Base-by-base conservation (phyloP, 2,888 invertebrate species). In the Xestia rhomboidea region DNA sequence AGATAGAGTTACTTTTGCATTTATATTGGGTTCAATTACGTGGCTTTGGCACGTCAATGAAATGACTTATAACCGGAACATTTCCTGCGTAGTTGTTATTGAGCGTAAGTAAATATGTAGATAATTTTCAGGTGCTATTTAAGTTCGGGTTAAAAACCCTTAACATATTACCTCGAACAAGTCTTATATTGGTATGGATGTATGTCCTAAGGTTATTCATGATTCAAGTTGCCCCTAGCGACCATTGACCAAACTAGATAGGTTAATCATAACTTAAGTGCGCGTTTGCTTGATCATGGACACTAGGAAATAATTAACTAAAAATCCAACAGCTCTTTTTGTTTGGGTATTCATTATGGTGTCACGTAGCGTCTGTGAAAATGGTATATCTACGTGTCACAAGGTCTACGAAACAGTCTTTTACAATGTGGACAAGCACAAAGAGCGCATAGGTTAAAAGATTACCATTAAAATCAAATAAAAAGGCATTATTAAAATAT, bases 401-500 rank as follows among this genome's bases (percentile, higher is more conserved):
- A 63, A 63, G 24, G 38, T 63, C 24, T 38, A 63, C 13, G 3
- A 63, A 64, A 4, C 7, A 76, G 51, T 18, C 49, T n/a, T 49
- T 74, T 10, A 13, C n/a, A 49, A 49, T 46, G 24, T 24, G 24
- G 4, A 15, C n/a, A 72, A 63, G 46, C 41, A 57, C 46, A n/a
- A 27, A 34, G 11, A 51, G 5, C 49, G 24, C 44, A 74, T 74
- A 44, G 34, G 27, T 68, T 68, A 8, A 68, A 66, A 66, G 21
- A 81, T 68, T 81, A 68, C 44, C 63, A 80, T 68, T 73, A 41
- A 80, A 76, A 80, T 68, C 46, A 76, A 71, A 80, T 76, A 62
- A 68, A 68, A 68, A 73, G 41, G 15, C 10, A 34, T 84, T 72
- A 83, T 76, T 73, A 76, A 64, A 71, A 80, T 64, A 51, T 76